phyloP scores from a whole-genome alignment of 2,113 vertebrate species.

The Ptychochromis oligacanthus region DNA sequence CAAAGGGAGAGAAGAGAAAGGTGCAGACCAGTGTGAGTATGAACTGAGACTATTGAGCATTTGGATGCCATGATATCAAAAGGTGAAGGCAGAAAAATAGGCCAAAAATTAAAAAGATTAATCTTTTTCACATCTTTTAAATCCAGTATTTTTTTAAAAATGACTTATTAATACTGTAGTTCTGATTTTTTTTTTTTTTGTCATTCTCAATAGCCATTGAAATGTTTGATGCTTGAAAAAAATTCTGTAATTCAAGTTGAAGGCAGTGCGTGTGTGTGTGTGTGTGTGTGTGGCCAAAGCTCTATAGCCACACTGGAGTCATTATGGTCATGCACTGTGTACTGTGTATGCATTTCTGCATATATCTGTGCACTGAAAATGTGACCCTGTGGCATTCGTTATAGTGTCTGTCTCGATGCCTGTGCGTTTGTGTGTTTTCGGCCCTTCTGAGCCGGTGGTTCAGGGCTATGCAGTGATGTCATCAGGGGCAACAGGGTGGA shows the following conservation, averaged over 20 bases:
- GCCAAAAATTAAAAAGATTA: too few species aligned
- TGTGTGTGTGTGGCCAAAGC: not conserved
- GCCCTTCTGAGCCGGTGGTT: slow-evolving; percentile 30
- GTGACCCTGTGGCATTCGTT: slow-evolving; percentile 29
- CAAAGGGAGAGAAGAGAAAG: too few species aligned
- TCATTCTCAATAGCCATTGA: not conserved
- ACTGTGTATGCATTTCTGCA: slow-evolving; percentile 27
- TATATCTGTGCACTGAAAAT: slow-evolving; percentile 25
- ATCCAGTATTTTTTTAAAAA: not conserved
- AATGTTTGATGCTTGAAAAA: not conserved
- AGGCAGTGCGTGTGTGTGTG: not conserved
- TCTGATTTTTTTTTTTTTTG: not conserved
- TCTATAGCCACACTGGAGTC: slow-evolving; percentile 24
- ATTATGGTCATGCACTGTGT: slow-evolving; percentile 42
- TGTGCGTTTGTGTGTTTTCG: not conserved
- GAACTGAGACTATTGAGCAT: too few species aligned
- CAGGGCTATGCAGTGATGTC: slow-evolving; percentile 53
- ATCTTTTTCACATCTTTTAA: too few species aligned
- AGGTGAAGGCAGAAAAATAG: too few species aligned
- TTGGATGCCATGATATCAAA: too few species aligned
- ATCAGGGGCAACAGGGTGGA: slow-evolving; percentile 55
- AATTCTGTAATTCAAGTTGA: not conserved
- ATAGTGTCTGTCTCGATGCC: not conserved
- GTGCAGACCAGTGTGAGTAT: too few species aligned
- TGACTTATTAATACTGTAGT: not conserved